Evolutionary conservation across 2,797 vertebrate genomes (phyloP), one percentile per base, ranked within the genome.

Genomic region (Phrynocephalus forsythii): DNA sequence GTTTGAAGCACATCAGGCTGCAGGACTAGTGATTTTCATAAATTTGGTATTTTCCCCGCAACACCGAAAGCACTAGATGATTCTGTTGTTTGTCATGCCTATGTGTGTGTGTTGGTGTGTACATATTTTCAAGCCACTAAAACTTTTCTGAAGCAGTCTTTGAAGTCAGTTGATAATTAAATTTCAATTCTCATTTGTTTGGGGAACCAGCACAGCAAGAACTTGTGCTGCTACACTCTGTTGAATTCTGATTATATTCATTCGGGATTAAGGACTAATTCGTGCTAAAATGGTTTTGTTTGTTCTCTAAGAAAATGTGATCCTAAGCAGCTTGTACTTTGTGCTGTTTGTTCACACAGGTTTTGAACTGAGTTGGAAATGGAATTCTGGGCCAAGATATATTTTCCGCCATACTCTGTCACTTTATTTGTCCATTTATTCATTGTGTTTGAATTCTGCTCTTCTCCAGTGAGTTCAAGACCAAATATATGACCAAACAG

Each of bases 1-100:
- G 87, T 91, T 91, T 94, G 89, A 93, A 94, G 89, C 84, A 79
- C 85, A 92, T 90, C 71, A 87, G 82, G 72, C 78, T 91, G 66
- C 38, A 82, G 1, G 86, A 87, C 86, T 22, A 75, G 33, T 88
- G 87, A 84, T 91, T 94, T 94, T 85, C 68, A 66, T 69, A 84
- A 92, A 88, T 94, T 92, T 84, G 52, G 0, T 16, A 83, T 92
- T 94, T 87, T 52, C 69, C 78, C 56, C 79, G 69, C 44, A 88
- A 83, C 15, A 50, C 11, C 77, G 18, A 87, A 38, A 86, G 18
- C 24, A 78, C 0, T 66, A 85, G 18, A 11, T 50, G 33, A 60
- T 87, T 75, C 83, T 79, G n/a, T 78, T 56, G 16, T 90, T 72
- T 72, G 5, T 81, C 69, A 92, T 60, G 67, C 44, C 63, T 50